Percentiles rank a stretch among this genome's conserved stretches.
Evolutionary conservation across 2,888 invertebrate species (phyloP).

Genomic region (Scrobipalpa costella): DNA sequence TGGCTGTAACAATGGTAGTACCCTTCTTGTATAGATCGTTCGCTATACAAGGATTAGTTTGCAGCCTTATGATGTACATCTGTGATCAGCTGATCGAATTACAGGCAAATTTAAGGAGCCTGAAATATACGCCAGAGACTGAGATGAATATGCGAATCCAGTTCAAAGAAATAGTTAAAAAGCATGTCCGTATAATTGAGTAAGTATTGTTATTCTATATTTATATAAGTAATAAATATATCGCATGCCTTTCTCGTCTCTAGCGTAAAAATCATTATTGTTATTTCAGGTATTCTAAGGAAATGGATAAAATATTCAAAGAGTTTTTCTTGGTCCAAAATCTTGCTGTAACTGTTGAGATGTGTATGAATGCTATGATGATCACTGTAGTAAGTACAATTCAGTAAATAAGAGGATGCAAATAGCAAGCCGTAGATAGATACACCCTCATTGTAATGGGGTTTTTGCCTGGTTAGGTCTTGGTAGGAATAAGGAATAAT

Average conservation of each 20-base stretch:
- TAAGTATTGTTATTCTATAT: too few species aligned
- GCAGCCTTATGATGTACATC: conserved; percentile 63
- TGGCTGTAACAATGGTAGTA: conserved; percentile 44
- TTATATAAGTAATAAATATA: too few species aligned
- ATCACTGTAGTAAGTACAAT: conserved; percentile 54
- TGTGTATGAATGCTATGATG: conserved; percentile 67
- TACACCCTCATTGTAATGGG: too few species aligned
- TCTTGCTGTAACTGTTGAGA: conserved; percentile 60
- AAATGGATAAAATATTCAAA: conserved; percentile 54
- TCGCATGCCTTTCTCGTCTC: too few species aligned
- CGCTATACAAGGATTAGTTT: conserved; percentile 64
- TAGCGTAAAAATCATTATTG: too few species aligned
- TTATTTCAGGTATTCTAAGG: conserved; percentile 60
- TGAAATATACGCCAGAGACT: conserved; percentile 45
- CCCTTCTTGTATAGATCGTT: conserved; percentile 55
- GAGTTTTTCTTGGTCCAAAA: conserved; percentile 69
- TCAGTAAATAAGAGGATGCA: too few species aligned
- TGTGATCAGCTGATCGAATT: conserved; percentile 63
- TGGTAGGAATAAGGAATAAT: too few species aligned
- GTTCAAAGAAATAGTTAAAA: conserved; percentile 55
- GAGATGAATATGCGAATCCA: conserved; percentile 44
- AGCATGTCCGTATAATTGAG: conserved; percentile 65
- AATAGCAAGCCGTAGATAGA: too few species aligned
- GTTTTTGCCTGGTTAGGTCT: too few species aligned
- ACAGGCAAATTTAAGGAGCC: conserved; percentile 47